Conservation (phyloP, 2,888 invertebrate genomes). For the Venusia cambrica region DNA sequence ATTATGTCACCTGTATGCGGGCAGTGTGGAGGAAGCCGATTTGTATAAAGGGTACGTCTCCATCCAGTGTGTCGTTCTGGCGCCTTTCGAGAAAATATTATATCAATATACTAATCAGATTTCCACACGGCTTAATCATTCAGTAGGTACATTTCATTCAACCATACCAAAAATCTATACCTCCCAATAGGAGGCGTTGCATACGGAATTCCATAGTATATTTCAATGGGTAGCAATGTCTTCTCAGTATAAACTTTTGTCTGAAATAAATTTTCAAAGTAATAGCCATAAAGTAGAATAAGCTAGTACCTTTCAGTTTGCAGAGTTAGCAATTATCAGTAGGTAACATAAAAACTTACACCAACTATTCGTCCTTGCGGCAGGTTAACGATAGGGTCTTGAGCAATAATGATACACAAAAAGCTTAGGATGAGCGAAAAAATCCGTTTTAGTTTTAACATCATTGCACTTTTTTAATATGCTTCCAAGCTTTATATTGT, state of each 20-base stretch:
- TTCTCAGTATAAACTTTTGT: slow-evolving; percentile 84
- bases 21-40: slow-evolving; percentile 85
- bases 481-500: background rate
- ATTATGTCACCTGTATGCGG: slow-evolving; percentile 76
- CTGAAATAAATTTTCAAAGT: slow-evolving; percentile 58
- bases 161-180: slow-evolving; percentile 85
- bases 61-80: slow-evolving; percentile 87
- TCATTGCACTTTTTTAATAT: slow-evolving; percentile 8
- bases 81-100: slow-evolving; percentile 64
- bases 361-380: slow-evolving; percentile 82
- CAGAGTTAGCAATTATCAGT: too few relatives aligned
- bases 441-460: slow-evolving; percentile 1
- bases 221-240: slow-evolving; percentile 82
- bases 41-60: slow-evolving; percentile 86
- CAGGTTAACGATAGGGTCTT: slow-evolving; percentile 77
- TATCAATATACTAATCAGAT: background rate
- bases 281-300: too few relatives aligned
- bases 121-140: background rate
- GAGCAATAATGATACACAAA: slow-evolving; percentile 42
- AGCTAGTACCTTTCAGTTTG: too few relatives aligned
- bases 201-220: slow-evolving; percentile 90
- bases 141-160: background rate
- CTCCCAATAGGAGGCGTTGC: slow-evolving; percentile 88
- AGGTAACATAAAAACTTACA: too few relatives aligned
- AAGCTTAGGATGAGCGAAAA: slow-evolving; percentile 16